Evolutionary conservation across 2,797 vertebrate genomes (phyloP).

Genomic region (Eulemur albifrons): DNA sequence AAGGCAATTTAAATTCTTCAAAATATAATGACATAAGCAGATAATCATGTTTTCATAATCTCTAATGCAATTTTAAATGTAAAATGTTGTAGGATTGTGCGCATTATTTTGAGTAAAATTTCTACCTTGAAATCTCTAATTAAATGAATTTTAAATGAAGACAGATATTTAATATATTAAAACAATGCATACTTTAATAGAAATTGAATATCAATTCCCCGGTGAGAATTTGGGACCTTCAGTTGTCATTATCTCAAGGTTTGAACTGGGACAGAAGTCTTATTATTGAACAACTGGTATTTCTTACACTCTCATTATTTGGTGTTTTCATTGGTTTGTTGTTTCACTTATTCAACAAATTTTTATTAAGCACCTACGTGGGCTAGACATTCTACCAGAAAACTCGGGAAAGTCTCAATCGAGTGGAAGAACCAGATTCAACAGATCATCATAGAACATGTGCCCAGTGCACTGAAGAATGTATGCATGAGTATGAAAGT

Average conservation of each 20-base stretch:
- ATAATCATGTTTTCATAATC: constrained; percentile 21
- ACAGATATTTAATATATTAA: not conserved
- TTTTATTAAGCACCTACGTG: not conserved
- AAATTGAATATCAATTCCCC: constrained; percentile 7
- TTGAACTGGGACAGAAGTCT: not conserved
- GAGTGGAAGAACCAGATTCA: not conserved
- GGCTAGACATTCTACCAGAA: not conserved
- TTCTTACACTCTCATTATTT: not conserved
- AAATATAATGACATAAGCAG: constrained; percentile 28
- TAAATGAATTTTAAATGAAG: constrained; percentile 47
- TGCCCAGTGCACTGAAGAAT: not conserved
- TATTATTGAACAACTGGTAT: not conserved
- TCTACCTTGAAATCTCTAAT: constrained; percentile 9
- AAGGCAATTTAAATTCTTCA: constrained; percentile 32
- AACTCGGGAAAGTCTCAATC: not conserved
- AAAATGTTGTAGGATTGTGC: not conserved
- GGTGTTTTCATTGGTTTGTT: not conserved
- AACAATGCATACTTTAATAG: not conserved
- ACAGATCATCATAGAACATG: not conserved
- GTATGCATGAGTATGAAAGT: not conserved
- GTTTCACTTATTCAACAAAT: not conserved
- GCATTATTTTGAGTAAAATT: constrained; percentile 8
- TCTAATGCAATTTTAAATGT: constrained; percentile 1
- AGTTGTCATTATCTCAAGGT: not conserved
- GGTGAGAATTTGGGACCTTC: not conserved